A percentile compares a stretch with the other conserved stretches of the same genome.
Conservation (phyloP, 2,888 invertebrate species). For the Eilema griseolum region DNA sequence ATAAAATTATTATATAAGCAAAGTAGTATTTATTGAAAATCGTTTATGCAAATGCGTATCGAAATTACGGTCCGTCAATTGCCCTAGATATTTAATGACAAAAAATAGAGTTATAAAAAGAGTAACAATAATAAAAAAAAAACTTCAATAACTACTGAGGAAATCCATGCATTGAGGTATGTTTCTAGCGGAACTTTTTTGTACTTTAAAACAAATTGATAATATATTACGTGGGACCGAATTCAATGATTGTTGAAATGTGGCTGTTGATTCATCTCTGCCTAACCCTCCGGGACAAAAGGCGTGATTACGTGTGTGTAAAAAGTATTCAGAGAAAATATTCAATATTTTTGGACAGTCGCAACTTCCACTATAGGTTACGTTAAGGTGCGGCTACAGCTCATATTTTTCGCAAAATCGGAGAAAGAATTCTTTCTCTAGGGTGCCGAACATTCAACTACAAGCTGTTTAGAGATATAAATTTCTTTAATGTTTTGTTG, state of each 20-base stretch:
- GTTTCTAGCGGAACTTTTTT: slow-evolving; percentile 25
- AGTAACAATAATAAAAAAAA: slow-evolving; percentile 18
- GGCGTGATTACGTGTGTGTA: too few species aligned
- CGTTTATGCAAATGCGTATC: slow-evolving; percentile 24
- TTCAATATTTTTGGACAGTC: not conserved
- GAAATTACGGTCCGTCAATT: slow-evolving; percentile 22
- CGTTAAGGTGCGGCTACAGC: too few species aligned
- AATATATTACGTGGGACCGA: too few species aligned
- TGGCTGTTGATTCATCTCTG: too few species aligned
- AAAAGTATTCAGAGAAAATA: not conserved
- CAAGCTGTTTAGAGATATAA: too few species aligned
- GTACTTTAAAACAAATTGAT: slow-evolving; percentile 24
- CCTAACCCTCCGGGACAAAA: too few species aligned
- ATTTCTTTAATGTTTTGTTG: too few species aligned
- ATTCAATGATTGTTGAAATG: too few species aligned
- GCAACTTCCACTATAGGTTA: not conserved
- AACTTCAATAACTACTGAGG: slow-evolving; percentile 22
- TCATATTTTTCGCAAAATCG: too few species aligned
- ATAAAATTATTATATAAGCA: not conserved
- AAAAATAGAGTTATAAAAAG: slow-evolving; percentile 18
- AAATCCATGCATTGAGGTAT: slow-evolving; percentile 27
- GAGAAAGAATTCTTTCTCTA: too few species aligned
- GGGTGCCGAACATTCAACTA: too few species aligned
- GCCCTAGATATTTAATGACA: slow-evolving; percentile 13
- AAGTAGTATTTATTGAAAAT: slow-evolving; percentile 13